phyloP scores from a whole-genome alignment of 2,797 vertebrate species.

The Enteromius viviparus region DNA sequence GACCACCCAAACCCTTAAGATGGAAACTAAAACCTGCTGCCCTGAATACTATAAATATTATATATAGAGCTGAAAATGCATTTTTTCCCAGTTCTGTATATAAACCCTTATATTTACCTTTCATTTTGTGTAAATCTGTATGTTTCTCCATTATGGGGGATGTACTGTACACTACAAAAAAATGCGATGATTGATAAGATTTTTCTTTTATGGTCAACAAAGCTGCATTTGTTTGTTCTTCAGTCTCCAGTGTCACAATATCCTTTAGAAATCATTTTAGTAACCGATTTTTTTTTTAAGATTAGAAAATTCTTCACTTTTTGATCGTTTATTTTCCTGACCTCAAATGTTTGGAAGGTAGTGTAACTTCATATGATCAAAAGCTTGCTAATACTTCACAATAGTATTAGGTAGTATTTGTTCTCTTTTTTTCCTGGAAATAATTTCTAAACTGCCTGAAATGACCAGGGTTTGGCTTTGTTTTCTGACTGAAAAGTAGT shows the following conservation, averaged over 20 bases:
- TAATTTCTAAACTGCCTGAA: not conserved
- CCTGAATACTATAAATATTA: constrained; percentile 24
- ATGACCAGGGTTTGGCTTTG: not conserved
- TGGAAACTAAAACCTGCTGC: not conserved
- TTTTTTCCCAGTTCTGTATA: not conserved
- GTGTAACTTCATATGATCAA: not conserved
- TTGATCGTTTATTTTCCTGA: not conserved
- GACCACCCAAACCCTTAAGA: constrained; percentile 17
- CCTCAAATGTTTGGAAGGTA: not conserved
- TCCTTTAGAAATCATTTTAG: not conserved
- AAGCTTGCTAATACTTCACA: not conserved
- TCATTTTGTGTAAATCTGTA: not conserved
- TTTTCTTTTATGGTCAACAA: not conserved
- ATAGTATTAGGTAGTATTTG: not conserved
- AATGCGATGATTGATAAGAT: not conserved
- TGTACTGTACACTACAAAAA: not conserved
- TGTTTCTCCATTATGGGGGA: not conserved
- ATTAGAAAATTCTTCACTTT: not conserved
- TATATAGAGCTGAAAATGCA: constrained; percentile 13
- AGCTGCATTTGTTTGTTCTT: not conserved
- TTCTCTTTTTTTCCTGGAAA: not conserved
- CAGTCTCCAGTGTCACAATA: not conserved
- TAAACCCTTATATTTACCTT: not conserved
- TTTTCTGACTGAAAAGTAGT: not conserved
- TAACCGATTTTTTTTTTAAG: not conserved